phyloP scores from a whole-genome alignment of 2,888 invertebrate genomes.

The Apamea crenata region DNA sequence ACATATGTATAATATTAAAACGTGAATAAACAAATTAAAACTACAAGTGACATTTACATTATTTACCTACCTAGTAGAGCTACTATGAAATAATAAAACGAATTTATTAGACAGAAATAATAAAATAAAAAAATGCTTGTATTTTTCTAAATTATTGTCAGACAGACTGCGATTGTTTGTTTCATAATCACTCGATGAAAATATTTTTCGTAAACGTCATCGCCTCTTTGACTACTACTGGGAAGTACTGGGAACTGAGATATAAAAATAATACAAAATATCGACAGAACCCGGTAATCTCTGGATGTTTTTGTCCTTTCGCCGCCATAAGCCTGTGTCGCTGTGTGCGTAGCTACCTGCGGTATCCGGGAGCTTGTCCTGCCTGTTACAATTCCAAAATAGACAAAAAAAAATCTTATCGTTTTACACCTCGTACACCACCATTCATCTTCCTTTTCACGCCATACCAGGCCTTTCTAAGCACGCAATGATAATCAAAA shows the following conservation, averaged over 20 bases:
- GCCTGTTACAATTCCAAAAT: slow-evolving; percentile 81
- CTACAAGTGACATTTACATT: background rate
- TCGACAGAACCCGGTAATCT: slow-evolving; percentile 66
- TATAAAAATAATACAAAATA: slow-evolving; percentile 26
- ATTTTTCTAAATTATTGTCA: background rate
- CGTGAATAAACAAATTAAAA: background rate
- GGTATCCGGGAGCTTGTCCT: slow-evolving; percentile 83
- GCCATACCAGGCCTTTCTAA: slow-evolving; percentile 63
- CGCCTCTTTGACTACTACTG: background rate
- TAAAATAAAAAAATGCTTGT: background rate
- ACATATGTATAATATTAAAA: background rate
- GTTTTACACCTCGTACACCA: slow-evolving; percentile 81
- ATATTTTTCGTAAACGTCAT: background rate
- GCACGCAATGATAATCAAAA: slow-evolving; percentile 62
- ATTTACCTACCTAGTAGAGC: slow-evolving; percentile 18
- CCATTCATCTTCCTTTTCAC: slow-evolving; percentile 68
- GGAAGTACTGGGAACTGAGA: background rate
- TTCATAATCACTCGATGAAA: background rate
- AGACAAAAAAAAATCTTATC: slow-evolving; percentile 77
- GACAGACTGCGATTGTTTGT: too few species aligned
- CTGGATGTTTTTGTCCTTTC: slow-evolving; percentile 70
- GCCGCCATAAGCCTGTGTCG: slow-evolving; percentile 74
- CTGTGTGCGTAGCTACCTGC: slow-evolving; percentile 87
- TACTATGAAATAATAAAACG: slow-evolving; percentile 18
- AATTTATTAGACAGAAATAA: background rate